Percentiles rank a stretch among this genome's conserved stretches.
Evolutionary conservation across 2,888 invertebrate genomes (phyloP).

Genomic region (Mimachlamys varia): DNA sequence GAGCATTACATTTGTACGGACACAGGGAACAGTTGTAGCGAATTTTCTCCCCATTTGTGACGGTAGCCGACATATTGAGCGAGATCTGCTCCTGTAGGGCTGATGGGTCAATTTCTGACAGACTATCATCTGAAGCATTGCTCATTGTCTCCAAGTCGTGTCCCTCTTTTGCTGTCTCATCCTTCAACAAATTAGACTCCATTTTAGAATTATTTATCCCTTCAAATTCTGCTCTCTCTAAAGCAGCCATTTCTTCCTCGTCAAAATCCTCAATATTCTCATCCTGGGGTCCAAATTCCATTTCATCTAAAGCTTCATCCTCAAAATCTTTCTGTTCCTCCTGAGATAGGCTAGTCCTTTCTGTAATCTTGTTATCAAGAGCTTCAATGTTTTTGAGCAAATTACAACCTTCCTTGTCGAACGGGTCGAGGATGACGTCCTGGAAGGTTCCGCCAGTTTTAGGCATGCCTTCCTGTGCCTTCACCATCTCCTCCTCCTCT

Average conservation of each 20-base stretch:
- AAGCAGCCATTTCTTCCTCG: slow-evolving; percentile 60
- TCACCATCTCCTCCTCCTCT: slow-evolving; percentile 3
- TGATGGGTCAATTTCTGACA: slow-evolving; percentile 52
- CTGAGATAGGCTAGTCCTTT: slow-evolving; percentile 45
- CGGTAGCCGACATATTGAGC: slow-evolving; percentile 48
- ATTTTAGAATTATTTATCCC: slow-evolving; percentile 32
- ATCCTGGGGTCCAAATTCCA: slow-evolving; percentile 47
- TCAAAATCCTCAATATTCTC: slow-evolving; percentile 56
- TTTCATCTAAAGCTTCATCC: slow-evolving; percentile 53
- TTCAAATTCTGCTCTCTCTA: slow-evolving; percentile 49
- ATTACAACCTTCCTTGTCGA: slow-evolving; percentile 59
- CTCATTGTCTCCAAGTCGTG: slow-evolving; percentile 37
- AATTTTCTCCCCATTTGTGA: slow-evolving; percentile 54
- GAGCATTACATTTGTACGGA: slow-evolving; percentile 69
- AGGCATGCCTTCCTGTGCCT: slow-evolving; percentile 39
- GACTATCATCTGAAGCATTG: slow-evolving; percentile 52
- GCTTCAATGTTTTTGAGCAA: slow-evolving; percentile 50
- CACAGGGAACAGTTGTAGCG: slow-evolving; percentile 68
- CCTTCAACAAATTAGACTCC: not conserved
- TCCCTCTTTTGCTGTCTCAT: not conserved
- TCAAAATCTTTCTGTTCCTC: slow-evolving; percentile 53
- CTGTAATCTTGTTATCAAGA: slow-evolving; percentile 29
- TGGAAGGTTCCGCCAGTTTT: slow-evolving; percentile 59
- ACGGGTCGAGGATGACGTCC: slow-evolving; percentile 67
- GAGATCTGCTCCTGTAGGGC: slow-evolving; percentile 53